Evolutionary conservation across 1,140 invertebrate species (phyloP).

Genomic region (Coptotermes formosanus): DNA sequence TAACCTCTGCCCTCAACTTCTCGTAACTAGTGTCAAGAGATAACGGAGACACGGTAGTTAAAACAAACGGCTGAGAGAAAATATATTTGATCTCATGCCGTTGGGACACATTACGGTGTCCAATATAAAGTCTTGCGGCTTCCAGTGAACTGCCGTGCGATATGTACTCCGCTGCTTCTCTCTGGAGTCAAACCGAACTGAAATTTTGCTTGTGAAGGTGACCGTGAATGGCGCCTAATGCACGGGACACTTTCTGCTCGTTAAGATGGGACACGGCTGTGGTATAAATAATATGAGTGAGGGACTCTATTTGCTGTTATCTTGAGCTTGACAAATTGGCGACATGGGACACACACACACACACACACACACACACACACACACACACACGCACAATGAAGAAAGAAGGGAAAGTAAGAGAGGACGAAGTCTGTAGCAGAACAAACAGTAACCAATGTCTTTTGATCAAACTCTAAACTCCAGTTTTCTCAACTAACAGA

Average conservation of each 20-base stretch:
- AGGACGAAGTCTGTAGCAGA: background rate
- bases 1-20: background rate
- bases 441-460: background rate
- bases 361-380: background rate
- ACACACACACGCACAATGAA: background rate
- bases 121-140: background rate
- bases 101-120: slow-evolving; percentile 15
- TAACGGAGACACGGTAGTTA: background rate
- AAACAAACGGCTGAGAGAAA: background rate
- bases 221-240: background rate
- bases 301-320: slow-evolving; percentile 24
- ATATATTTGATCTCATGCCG: slow-evolving; percentile 24
- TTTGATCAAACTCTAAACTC: background rate
- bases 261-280: slow-evolving; percentile 8
- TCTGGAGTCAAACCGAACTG: too few species aligned
- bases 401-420: background rate
- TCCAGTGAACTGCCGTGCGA: background rate
- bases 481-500: too few species aligned
- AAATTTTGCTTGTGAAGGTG: background rate
- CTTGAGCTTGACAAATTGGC: slow-evolving; percentile 26
- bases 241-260: background rate
- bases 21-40: background rate
- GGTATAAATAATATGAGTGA: slow-evolving; percentile 11
- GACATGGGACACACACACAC: background rate
- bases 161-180: too few species aligned